phyloP scores from a whole-genome alignment of 2,113 vertebrate species.

The Proteles cristata region DNA sequence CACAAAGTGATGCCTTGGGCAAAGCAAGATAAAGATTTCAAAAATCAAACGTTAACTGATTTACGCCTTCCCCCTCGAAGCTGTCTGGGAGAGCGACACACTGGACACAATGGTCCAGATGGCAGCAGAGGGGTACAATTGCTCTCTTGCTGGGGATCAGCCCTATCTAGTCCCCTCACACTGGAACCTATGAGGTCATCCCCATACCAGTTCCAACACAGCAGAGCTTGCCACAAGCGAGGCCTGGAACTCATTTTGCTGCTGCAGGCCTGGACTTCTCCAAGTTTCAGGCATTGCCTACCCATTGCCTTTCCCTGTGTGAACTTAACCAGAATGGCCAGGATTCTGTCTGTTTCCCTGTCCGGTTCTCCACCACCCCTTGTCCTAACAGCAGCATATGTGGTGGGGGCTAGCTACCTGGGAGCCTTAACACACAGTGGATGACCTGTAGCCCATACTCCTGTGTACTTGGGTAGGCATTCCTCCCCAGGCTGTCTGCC shows the following conservation, averaged over 20 bases:
- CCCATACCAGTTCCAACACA: background rate
- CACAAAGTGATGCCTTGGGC: background rate
- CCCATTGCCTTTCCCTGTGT: background rate
- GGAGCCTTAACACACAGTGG: background rate
- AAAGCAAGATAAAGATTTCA: slow-evolving; percentile 52
- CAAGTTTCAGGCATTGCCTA: background rate
- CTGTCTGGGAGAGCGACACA: background rate
- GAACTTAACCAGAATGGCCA: background rate
- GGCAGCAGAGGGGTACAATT: background rate
- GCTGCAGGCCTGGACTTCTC: background rate
- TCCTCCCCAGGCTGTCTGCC: rapidly evolving
- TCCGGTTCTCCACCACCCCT: background rate
- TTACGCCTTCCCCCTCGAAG: background rate
- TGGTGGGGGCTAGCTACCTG: background rate
- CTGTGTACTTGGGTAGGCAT: background rate
- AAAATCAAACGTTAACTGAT: slow-evolving; percentile 6
- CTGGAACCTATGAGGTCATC: background rate
- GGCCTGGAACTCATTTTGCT: background rate
- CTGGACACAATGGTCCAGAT: background rate
- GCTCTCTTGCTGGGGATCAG: background rate
- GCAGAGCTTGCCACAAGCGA: background rate
- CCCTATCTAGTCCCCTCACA: background rate
- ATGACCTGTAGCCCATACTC: background rate
- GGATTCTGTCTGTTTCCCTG: slow-evolving; percentile 22
- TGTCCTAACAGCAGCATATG: background rate